Conservation (phyloP, 2,113 vertebrate genomes). For the Pseudonaja textilis region DNA sequence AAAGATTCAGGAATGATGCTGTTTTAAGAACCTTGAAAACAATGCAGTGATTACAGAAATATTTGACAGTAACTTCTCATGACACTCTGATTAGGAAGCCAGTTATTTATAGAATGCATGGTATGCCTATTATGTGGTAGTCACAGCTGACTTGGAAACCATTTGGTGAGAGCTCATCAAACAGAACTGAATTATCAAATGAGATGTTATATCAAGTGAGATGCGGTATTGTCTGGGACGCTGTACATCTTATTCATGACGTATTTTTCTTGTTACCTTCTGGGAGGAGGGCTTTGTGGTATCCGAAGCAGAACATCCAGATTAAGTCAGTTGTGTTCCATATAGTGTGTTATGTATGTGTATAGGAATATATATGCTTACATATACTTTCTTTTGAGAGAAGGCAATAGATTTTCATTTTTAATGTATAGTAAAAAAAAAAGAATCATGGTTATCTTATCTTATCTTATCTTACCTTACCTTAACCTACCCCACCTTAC, state of each 20-base stretch:
- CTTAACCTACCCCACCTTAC: too few relatives aligned
- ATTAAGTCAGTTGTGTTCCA: too few relatives aligned
- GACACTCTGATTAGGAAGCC: background rate
- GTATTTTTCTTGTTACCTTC: background rate
- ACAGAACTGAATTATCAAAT: background rate
- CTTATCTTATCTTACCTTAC: background rate
- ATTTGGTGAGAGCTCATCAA: background rate
- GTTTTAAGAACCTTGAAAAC: background rate
- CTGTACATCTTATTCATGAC: background rate
- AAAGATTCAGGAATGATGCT: background rate
- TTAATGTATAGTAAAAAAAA: background rate
- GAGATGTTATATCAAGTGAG: background rate
- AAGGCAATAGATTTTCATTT: background rate
- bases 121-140: background rate
- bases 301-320: background rate
- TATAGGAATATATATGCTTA: too few relatives aligned
- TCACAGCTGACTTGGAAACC: background rate
- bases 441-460: background rate
- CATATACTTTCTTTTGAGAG: background rate
- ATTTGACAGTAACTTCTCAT: background rate
- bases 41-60: background rate
- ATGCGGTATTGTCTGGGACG: background rate
- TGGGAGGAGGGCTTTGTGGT: background rate
- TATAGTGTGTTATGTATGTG: too few relatives aligned
- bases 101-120: background rate